A percentile compares a stretch with the other conserved stretches of the same genome.
Evolutionary conservation across 2,113 vertebrate species (phyloP).

Genomic region (Climacteris rufus): DNA sequence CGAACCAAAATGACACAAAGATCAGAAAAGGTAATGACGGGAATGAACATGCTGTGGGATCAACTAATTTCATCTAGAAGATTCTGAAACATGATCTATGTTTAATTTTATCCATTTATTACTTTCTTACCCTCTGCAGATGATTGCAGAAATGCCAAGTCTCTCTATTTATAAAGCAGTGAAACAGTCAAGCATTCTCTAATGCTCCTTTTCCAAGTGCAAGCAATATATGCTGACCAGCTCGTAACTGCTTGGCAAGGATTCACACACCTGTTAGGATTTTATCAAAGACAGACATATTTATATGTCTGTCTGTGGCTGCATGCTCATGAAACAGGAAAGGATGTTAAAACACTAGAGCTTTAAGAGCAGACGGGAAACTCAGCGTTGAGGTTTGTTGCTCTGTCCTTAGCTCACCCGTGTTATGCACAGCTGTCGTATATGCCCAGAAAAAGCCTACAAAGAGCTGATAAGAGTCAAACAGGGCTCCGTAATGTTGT

Average conservation of each 20-base stretch:
- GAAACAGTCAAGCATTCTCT: slow-evolving; percentile 28
- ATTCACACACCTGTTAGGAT: slow-evolving; percentile 60
- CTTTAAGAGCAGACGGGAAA: slow-evolving; percentile 31
- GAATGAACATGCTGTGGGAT: not conserved
- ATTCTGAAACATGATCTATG: not conserved
- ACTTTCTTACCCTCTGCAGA: slow-evolving; percentile 41
- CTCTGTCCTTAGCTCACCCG: slow-evolving; percentile 17
- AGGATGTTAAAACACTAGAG: slow-evolving; percentile 44
- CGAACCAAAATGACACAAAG: not conserved
- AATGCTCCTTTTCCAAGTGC: slow-evolving; percentile 43
- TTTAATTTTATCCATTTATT: not conserved
- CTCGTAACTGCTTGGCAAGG: slow-evolving; percentile 51
- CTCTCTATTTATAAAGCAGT: slow-evolving; percentile 67
- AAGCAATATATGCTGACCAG: slow-evolving; percentile 56
- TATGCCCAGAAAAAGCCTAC: not conserved
- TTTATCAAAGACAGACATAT: slow-evolving; percentile 60
- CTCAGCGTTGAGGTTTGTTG: not conserved
- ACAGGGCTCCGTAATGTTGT: not conserved
- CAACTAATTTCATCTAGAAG: not conserved
- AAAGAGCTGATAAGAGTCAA: not conserved
- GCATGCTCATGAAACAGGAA: slow-evolving; percentile 46
- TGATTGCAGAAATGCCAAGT: slow-evolving; percentile 54
- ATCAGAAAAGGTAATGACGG: not conserved
- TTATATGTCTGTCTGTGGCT: slow-evolving; percentile 62
- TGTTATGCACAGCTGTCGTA: not conserved